Evolutionary conservation across 2,888 invertebrate species (phyloP).

Genomic region (Carterocephalus palaemon): DNA sequence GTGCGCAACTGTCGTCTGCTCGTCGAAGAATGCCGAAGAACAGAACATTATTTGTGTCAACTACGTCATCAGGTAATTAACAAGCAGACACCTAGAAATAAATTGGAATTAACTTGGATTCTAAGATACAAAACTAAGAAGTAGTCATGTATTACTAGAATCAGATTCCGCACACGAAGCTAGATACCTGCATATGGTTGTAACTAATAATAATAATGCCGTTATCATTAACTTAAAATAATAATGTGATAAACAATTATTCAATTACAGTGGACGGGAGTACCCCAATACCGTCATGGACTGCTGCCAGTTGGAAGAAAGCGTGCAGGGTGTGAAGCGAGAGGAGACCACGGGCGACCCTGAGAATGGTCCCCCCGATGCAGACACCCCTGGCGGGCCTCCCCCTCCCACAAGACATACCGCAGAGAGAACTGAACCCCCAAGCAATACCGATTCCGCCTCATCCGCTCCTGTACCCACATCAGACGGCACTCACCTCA

Average conservation of each 20-base stretch:
- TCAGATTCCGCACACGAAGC: too few relatives aligned
- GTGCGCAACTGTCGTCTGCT: slow-evolving; percentile 97
- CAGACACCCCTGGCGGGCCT: slow-evolving; percentile 80
- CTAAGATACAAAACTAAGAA: too few relatives aligned
- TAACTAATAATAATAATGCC: too few relatives aligned
- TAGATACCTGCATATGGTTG: too few relatives aligned
- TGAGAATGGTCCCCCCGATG: slow-evolving; percentile 92
- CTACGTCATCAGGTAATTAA: slow-evolving; percentile 96
- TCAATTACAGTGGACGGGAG: slow-evolving; percentile 86
- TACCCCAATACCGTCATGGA: slow-evolving; percentile 95
- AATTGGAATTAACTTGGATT: too few relatives aligned
- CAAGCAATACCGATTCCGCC: slow-evolving; percentile 59
- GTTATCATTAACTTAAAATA: neutral
- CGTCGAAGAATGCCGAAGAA: slow-evolving; percentile 96
- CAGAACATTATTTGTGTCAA: slow-evolving; percentile 98
- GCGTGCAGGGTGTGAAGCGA: slow-evolving; percentile 87
- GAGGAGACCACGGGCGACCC: slow-evolving; percentile 91
- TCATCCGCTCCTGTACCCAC: slow-evolving; percentile 65
- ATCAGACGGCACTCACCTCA: slow-evolving; percentile 67
- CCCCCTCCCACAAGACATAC: slow-evolving; percentile 61
- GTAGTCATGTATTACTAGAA: too few relatives aligned
- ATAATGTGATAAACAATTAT: slow-evolving; percentile 7
- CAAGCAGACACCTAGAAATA: too few relatives aligned
- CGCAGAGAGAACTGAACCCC: slow-evolving; percentile 62
- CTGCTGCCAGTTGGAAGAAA: slow-evolving; percentile 94